phyloP scores from a whole-genome alignment of 1,140 invertebrate genomes.

The Neodiprion lecontei region DNA sequence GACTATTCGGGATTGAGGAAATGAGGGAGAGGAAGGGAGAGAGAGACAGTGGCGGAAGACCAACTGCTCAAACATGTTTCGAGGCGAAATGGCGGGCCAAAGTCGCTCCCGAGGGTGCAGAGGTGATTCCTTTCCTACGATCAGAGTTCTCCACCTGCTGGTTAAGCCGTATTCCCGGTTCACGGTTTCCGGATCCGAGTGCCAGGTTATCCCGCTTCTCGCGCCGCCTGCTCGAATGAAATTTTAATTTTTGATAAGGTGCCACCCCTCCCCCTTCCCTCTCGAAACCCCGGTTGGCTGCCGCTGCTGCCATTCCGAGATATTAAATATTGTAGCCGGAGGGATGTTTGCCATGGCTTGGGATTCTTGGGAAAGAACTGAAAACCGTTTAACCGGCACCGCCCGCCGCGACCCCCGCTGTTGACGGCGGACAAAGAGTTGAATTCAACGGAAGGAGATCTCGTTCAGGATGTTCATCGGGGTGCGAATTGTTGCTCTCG shows the following conservation, averaged over 20 bases:
- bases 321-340: slow-evolving; percentile 49
- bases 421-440: neutral
- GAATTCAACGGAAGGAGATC: slow-evolving; percentile 1
- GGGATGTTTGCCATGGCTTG: neutral
- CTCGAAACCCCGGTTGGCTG: neutral
- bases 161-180: slow-evolving; percentile 16
- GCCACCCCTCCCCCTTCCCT: slow-evolving; percentile 9
- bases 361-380: slow-evolving; percentile 16
- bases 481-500: neutral
- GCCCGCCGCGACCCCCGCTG: too few relatives aligned
- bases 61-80: neutral
- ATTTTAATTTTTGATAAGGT: slow-evolving; percentile 60
- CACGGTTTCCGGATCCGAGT: slow-evolving; percentile 26
- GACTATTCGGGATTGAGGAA: neutral
- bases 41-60: neutral
- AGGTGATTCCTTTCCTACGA: slow-evolving; percentile 41
- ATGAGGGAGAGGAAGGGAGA: neutral
- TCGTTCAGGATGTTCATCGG: neutral
- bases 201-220: slow-evolving; percentile 19
- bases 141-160: slow-evolving; percentile 29
- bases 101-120: slow-evolving; percentile 23
- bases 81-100: neutral
- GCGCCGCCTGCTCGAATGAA: slow-evolving; percentile 48
- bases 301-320: slow-evolving; percentile 36
- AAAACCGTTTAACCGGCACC: neutral